These are phyloP conservation scores for Chelonus insularis DNA, from an alignment of 1,140 invertebrate species.

Conservation along the genomic window DNA sequence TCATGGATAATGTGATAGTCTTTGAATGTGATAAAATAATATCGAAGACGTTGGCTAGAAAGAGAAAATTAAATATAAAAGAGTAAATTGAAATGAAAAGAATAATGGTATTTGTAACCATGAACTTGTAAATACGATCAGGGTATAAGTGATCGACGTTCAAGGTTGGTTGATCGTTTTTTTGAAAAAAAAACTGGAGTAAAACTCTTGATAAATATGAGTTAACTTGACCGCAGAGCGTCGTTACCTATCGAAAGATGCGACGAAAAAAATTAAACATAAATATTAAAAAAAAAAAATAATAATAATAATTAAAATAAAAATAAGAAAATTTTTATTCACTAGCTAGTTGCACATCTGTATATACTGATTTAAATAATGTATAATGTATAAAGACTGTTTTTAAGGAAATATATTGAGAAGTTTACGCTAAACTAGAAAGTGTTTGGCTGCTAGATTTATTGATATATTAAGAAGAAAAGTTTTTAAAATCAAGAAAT, in stretches of 20 bases:
- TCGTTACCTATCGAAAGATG: slow-evolving; percentile 24
- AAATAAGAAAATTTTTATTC: slow-evolving; percentile 44
- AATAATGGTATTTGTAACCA: not conserved
- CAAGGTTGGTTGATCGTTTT: not conserved
- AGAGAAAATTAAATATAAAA: not conserved
- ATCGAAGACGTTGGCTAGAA: too few species aligned
- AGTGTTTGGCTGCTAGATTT: slow-evolving; percentile 28
- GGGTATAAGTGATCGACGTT: slow-evolving; percentile 46
- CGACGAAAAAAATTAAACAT: slow-evolving; percentile 20
- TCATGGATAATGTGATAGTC: too few species aligned
- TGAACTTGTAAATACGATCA: slow-evolving; percentile 49
- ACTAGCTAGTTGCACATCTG: slow-evolving; percentile 51
- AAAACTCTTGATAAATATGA: slow-evolving; percentile 12
- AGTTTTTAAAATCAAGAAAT: slow-evolving; percentile 7
- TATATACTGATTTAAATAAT: slow-evolving; percentile 59
- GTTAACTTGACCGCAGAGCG: not conserved
- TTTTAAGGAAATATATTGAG: slow-evolving; percentile 43
- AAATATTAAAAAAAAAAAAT: slow-evolving; percentile 7
- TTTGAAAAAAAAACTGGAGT: slow-evolving; percentile 14
- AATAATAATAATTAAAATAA: slow-evolving; percentile 1
- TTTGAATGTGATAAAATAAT: too few species aligned
- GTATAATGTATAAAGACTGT: slow-evolving; percentile 59
- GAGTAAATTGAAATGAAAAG: not conserved
- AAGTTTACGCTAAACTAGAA: slow-evolving; percentile 23
- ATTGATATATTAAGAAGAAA: slow-evolving; percentile 16